A percentile compares a stretch with the other conserved stretches of the same genome.
phyloP scores from a whole-genome alignment of 2,888 invertebrate species.

The Noctua janthina region DNA sequence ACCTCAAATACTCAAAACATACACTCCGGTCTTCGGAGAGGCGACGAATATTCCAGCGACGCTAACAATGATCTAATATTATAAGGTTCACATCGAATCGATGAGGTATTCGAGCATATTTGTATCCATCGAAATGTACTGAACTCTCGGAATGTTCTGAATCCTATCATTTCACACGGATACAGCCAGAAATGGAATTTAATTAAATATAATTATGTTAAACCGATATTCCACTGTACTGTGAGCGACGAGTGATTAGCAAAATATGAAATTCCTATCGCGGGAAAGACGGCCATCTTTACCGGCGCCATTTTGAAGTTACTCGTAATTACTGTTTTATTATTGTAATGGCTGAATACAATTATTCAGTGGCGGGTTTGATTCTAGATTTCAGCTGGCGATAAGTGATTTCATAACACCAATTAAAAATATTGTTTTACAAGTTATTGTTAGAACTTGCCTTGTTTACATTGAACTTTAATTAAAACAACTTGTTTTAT shows the following conservation, averaged over 20 bases:
- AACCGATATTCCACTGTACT: conserved; percentile 65
- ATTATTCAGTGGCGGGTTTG: conserved; percentile 1
- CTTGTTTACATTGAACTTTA: conserved; percentile 3
- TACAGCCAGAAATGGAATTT: conserved; percentile 74
- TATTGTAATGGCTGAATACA: conserved; percentile 31
- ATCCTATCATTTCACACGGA: conserved; percentile 62
- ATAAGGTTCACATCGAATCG: conserved; percentile 40
- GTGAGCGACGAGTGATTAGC: conserved; percentile 61
- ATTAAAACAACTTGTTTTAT: conserved; percentile 16
- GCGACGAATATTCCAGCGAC: conserved; percentile 30
- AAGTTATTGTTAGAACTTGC: neutral
- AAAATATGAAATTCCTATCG: conserved; percentile 76
- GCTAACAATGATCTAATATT: conserved; percentile 43
- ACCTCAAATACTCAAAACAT: conserved; percentile 33
- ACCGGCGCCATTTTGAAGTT: conserved; percentile 31
- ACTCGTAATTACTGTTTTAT: conserved; percentile 46
- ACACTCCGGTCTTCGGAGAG: conserved; percentile 25
- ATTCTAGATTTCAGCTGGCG: conserved; percentile 2
- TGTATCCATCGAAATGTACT: conserved; percentile 48
- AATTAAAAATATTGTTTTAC: neutral
- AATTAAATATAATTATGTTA: conserved; percentile 76
- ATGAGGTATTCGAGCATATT: conserved; percentile 51
- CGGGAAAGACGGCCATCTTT: conserved; percentile 36
- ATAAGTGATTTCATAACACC: neutral
- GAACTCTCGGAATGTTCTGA: conserved; percentile 64